Base-by-base conservation (phyloP, 2,113 vertebrate genomes). In the Oncorhynchus keta region DNA sequence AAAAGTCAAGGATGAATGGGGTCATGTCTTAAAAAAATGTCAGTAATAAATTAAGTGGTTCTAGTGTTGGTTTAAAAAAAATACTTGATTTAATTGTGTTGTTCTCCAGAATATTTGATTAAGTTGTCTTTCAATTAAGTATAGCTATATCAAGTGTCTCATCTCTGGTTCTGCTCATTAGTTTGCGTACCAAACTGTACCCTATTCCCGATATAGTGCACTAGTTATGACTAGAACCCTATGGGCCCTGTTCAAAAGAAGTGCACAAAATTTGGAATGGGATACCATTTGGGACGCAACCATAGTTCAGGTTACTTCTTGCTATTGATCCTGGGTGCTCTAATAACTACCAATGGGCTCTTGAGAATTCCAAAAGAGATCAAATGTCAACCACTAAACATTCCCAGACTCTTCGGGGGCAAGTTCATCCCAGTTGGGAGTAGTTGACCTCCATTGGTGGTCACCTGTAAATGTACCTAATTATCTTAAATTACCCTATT, bases 311-410 rank as follows among this genome's bases (percentile, higher is more conserved):
- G 51, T 55, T 55, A 55, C 64, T 2, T n/a, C n/a, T 70, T 49
- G 72, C 55, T 80, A 86, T 91, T 64, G 86, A 89, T 89, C 79
- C 35, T 2, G 26, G 32, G 45, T 8, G 45, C 76, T 79, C 72
- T 66, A 24, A 22, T 79, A 84, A 85, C 71, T 85, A 86, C 79
- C 79, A 76, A n/a, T 1, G n/a, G 35, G 77, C 79, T 81, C 79
- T 69, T 51, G 68, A 84, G 78, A 32, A 48, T 13, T 32, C 8
- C 68, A 77, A 83, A 79, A 66, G 67, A 86, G 86, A 79, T 80
- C 83, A 85, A 88, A 85, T 85, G 90, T 89, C 84, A 83, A 80
- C 49, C 79, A 77, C 78, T 82, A 82, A 75, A 88, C 61, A 76
- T 70, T 67, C 73, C 57, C 73, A 67, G 30, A 71, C 57, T 76